Conservation (phyloP, 2,113 vertebrate species). For the Pituophis catenifer region DNA sequence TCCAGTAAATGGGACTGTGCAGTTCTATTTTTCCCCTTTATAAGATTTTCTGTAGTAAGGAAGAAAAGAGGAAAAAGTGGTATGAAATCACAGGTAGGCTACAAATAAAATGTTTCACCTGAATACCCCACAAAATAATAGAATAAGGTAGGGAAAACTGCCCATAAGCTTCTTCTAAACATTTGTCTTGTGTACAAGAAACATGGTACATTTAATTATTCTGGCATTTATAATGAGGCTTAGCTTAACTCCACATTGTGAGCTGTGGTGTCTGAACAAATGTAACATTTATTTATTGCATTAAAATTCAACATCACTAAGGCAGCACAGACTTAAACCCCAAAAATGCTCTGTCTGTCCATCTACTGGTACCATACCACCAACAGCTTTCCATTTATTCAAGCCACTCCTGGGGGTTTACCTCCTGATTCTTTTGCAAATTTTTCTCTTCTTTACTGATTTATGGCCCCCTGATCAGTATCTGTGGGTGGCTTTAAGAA, state of each 20-base stretch:
- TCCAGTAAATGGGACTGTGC: not conserved
- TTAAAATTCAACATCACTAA: conserved; percentile 59
- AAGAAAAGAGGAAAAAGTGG: not conserved
- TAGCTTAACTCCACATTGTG: not conserved
- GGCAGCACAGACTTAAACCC: conserved; percentile 44
- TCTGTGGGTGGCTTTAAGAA: conserved; percentile 64
- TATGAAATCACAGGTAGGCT: not conserved
- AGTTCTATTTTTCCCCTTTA: too few species aligned
- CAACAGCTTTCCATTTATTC: conserved; percentile 58
- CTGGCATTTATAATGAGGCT: conserved; percentile 24
- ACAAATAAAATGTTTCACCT: not conserved
- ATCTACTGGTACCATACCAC: conserved; percentile 48
- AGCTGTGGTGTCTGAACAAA: conserved; percentile 34
- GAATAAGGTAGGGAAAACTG: not conserved
- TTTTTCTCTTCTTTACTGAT: conserved; percentile 61
- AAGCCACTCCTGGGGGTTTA: conserved; percentile 40
- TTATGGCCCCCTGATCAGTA: conserved; percentile 61
- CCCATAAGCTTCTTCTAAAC: not conserved
- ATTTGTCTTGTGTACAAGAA: not conserved
- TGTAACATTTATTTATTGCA: conserved; percentile 30
- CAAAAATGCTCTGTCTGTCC: conserved; percentile 32
- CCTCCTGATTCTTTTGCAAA: conserved; percentile 65
- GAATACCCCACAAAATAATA: not conserved
- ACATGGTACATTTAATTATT: conserved; percentile 28
- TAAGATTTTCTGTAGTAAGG: not conserved